phyloP scores from a whole-genome alignment of 2,888 invertebrate genomes.

The Lepetodrilus schrolli region DNA sequence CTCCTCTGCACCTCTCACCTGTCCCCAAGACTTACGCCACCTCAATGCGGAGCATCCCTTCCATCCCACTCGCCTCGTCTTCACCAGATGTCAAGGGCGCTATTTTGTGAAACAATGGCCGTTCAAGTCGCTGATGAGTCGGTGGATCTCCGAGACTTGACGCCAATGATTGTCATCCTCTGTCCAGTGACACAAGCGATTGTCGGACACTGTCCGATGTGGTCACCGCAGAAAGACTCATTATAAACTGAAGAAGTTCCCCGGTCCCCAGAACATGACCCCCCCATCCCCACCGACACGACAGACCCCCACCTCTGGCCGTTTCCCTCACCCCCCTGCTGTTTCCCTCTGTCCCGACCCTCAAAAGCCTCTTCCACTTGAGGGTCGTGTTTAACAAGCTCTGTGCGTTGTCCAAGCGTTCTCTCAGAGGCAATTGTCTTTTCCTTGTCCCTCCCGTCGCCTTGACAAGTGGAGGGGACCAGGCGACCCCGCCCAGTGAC shows the following conservation, averaged over 20 bases:
- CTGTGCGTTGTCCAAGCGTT: too few species aligned
- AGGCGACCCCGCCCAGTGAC: conserved; percentile 13
- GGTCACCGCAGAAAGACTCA: background rate
- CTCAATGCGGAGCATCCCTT: background rate
- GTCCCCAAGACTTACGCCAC: conserved; percentile 6
- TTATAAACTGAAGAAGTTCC: background rate
- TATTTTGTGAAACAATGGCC: conserved; percentile 13
- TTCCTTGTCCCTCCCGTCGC: conserved; percentile 1
- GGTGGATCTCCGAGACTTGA: too few species aligned
- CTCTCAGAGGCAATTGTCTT: background rate
- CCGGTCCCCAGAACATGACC: conserved; percentile 20
- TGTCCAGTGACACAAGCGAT: background rate
- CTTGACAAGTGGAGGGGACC: background rate
- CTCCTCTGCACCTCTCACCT: conserved; percentile 12
- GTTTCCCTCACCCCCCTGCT: conserved; percentile 1
- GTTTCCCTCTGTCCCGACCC: background rate
- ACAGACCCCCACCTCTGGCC: conserved; percentile 17
- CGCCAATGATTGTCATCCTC: background rate
- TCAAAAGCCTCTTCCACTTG: background rate
- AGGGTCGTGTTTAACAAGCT: conserved; percentile 16
- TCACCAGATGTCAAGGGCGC: conserved; percentile 6
- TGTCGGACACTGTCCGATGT: background rate
- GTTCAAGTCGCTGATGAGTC: too few species aligned
- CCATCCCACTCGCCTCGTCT: background rate
- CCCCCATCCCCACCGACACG: background rate